Evolutionary conservation across 2,113 vertebrate genomes (phyloP), one percentile per base, ranked within the genome.

Genomic region (Australoheros scitulus): DNA sequence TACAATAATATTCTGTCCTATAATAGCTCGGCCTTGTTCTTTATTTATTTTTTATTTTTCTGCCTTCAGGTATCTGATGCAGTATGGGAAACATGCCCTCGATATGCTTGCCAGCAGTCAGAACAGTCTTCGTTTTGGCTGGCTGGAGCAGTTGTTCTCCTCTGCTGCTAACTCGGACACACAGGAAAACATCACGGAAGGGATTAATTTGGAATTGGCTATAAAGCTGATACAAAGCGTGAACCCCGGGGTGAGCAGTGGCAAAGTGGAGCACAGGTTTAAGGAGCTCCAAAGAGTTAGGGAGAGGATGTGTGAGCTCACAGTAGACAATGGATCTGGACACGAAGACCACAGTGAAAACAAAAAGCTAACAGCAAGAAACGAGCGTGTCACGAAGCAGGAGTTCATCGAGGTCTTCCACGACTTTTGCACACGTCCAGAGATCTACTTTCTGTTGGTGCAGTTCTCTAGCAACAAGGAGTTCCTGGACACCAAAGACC

Each of bases 401-500:
- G 97, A 99, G 83, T 98, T 99, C 92, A 95, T 97, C 3, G 97
- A 99, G 92, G 97, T 97, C 89, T 98, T 98, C 90, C 98, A 98
- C 61, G 97, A 98, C 90, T 96, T 99, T 92, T 98, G 98, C 95
- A 99, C 98, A 29, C 96, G 98, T 70, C 97, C 98, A 7, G 98
- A 99, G 95, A 98, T 99, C 92, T 99, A 99, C 93, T 99, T 99
- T 86, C 94, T 99, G 77, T 94, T 99, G 93, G 98, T 99, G 94
- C 97, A 98, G 94, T 99, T 98, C 96, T 99, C 98, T 18, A 98
- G 97, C 96, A 99, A 99, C 97, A 99, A 99, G 94, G 98, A 99
- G 94, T 98, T 97, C 87, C 94, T 99, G 88, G 97, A 99, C 88
- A 96, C 96, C 90, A 97, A 98, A 95, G 98, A 98, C 92, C 95